Evolutionary conservation across 2,797 vertebrate species (phyloP).

Genomic region (Anas capensis): DNA sequence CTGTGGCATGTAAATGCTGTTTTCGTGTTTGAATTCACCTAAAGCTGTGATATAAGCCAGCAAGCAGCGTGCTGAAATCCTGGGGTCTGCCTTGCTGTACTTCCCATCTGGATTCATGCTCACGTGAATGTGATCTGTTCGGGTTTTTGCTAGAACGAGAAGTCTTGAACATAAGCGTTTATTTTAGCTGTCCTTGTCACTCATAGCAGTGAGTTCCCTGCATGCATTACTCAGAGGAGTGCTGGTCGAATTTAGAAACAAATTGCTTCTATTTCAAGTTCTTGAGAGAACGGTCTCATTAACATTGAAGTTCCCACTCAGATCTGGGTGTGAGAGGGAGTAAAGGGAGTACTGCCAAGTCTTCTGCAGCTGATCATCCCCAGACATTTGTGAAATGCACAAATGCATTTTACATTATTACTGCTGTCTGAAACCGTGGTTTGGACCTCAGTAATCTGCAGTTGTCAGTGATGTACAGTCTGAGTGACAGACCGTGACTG

Average conservation of each 20-base stretch:
- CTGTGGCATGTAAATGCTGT: rapidly evolving
- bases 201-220: neutral
- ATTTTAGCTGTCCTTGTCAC: neutral
- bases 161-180: neutral
- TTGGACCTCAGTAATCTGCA: neutral
- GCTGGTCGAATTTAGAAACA: slow-evolving; percentile 20
- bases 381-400: neutral
- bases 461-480: neutral
- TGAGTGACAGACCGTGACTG: neutral
- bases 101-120: neutral
- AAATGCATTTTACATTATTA: no score
- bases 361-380: neutral
- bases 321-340: neutral
- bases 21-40: neutral
- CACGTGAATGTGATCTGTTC: rapidly evolving
- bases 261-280: slow-evolving; percentile 32
- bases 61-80: rapidly evolving
- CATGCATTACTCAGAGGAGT: neutral
- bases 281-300: neutral
- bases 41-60: rapidly evolving
- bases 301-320: neutral
- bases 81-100: neutral
- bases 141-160: neutral
- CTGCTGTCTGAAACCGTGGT: neutral
- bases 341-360: neutral